Percentiles rank a stretch among this genome's conserved stretches.
These are phyloP conservation scores for Helicoverpa zea DNA, from an alignment of 1,140 invertebrate species.

Conservation along the genomic window DNA sequence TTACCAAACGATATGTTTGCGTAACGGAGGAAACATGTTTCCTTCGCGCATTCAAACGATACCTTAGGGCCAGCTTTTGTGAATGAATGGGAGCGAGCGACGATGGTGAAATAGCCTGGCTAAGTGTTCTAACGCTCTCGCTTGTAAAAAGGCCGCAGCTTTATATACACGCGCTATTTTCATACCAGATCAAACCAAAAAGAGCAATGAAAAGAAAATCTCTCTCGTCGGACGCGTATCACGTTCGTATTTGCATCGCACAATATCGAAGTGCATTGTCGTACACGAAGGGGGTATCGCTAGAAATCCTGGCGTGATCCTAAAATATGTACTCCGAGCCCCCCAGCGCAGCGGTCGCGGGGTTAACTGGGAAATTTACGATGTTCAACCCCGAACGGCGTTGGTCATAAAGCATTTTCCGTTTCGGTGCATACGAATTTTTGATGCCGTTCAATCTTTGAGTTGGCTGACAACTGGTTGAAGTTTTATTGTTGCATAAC, in stretches of 20 bases:
- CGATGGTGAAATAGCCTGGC: background rate
- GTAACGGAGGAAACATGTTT: slow-evolving; percentile 10
- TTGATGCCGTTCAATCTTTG: slow-evolving; percentile 52
- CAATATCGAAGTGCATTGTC: slow-evolving; percentile 45
- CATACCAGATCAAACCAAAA: background rate
- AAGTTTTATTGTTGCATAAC: slow-evolving; percentile 26
- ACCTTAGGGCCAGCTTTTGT: background rate
- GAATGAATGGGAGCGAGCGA: background rate
- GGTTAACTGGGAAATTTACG: slow-evolving; percentile 67
- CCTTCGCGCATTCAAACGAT: slow-evolving; percentile 5
- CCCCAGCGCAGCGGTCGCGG: slow-evolving; percentile 25
- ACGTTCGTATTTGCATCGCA: slow-evolving; percentile 49
- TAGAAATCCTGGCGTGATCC: slow-evolving; percentile 56
- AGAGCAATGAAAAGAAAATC: slow-evolving; percentile 32
- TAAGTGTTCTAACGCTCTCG: too few species aligned
- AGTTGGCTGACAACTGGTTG: slow-evolving; percentile 32
- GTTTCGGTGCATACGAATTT: slow-evolving; percentile 59
- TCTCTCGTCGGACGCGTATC: slow-evolving; percentile 36
- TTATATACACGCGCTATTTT: background rate
- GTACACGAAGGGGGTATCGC: slow-evolving; percentile 49
- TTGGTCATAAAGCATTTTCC: slow-evolving; percentile 60
- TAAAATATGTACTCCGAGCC: slow-evolving; percentile 63
- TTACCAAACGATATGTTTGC: slow-evolving; percentile 33
- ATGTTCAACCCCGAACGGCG: slow-evolving; percentile 51
- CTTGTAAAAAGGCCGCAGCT: background rate